phyloP scores from a whole-genome alignment of 2,888 invertebrate species.

The Phytoseiulus persimilis region DNA sequence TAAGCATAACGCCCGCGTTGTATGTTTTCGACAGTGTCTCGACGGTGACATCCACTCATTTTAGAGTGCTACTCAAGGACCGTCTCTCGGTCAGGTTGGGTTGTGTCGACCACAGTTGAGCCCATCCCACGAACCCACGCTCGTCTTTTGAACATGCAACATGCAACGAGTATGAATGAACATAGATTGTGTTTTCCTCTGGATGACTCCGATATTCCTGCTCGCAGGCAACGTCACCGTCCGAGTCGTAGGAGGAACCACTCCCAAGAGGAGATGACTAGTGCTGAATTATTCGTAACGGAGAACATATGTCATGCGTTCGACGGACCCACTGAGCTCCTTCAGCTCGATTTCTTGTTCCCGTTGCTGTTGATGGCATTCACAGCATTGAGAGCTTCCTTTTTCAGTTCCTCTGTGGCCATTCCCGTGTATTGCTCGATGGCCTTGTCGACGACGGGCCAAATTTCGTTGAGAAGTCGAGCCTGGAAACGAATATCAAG shows the following conservation, averaged over 20 bases:
- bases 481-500: background rate
- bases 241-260: background rate
- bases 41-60: background rate
- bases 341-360: background rate
- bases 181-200: background rate
- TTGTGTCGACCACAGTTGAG: too few relatives aligned
- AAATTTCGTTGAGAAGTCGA: conserved; percentile 17
- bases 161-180: background rate
- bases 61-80: too few relatives aligned
- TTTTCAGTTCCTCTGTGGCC: conserved; percentile 22
- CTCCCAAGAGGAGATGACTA: background rate
- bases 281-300: background rate
- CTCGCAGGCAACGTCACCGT: background rate
- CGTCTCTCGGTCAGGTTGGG: too few relatives aligned
- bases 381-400: conserved; percentile 11
- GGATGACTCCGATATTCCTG: background rate
- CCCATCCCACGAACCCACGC: background rate
- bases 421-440: conserved; percentile 35
- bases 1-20: background rate
- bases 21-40: background rate
- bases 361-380: background rate
- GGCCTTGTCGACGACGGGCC: conserved; percentile 31
- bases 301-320: background rate
- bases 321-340: background rate
- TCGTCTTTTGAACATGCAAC: background rate